These are phyloP conservation scores for Drosophila ohnishii DNA, from an alignment of 1,140 invertebrate species.

Conservation along the genomic window DNA sequence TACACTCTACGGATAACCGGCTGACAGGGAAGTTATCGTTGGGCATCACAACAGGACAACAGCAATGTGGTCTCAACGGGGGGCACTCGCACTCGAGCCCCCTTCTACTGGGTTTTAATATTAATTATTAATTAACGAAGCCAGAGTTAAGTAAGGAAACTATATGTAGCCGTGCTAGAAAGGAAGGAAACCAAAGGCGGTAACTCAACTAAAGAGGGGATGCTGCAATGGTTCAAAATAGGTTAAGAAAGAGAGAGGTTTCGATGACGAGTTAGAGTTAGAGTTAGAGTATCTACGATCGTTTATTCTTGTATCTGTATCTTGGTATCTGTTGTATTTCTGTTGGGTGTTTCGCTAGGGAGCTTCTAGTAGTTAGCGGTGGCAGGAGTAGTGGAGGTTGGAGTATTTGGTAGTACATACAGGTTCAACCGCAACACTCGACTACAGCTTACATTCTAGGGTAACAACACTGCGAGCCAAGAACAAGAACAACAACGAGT, in stretches of 20 bases:
- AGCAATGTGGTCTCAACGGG: constrained; percentile 45
- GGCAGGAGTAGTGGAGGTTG: constrained; percentile 42
- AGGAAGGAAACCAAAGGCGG: constrained; percentile 45
- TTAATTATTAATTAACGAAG: constrained; percentile 16
- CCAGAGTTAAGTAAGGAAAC: constrained; percentile 32
- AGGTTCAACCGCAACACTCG: constrained; percentile 55
- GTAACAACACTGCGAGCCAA: constrained; percentile 47
- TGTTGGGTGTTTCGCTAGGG: constrained; percentile 24
- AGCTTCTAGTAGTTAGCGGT: constrained; percentile 32
- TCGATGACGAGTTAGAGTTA: constrained; percentile 23
- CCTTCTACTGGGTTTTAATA: constrained; percentile 22
- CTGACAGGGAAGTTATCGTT: constrained; percentile 49
- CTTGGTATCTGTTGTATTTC: constrained; percentile 33
- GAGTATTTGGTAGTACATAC: constrained; percentile 39
- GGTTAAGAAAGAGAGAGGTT: constrained; percentile 18
- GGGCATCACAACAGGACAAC: constrained; percentile 46
- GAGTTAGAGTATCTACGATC: constrained; percentile 35
- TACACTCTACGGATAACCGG: constrained; percentile 40
- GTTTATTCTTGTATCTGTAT: constrained; percentile 34
- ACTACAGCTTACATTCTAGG: constrained; percentile 48
- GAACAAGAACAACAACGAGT: constrained; percentile 53
- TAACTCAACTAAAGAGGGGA: constrained; percentile 48
- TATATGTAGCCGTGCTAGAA: constrained; percentile 45
- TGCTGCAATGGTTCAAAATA: constrained; percentile 39
- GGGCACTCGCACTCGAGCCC: constrained; percentile 16